phyloP scores from a whole-genome alignment of 2,797 vertebrate species.

The Prionace glauca region DNA sequence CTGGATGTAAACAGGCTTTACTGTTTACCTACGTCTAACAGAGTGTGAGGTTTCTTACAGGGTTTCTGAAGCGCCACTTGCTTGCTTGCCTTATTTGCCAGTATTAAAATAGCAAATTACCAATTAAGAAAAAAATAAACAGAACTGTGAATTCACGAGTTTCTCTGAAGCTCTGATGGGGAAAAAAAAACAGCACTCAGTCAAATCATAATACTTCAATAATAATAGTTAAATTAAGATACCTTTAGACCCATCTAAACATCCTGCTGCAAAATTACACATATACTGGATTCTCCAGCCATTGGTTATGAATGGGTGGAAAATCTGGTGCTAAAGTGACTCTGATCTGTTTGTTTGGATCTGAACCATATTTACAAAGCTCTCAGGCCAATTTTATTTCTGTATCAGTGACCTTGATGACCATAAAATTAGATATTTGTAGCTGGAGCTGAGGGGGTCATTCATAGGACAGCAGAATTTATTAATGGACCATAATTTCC shows the following conservation, averaged over 20 bases:
- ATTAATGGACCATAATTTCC: too few species aligned
- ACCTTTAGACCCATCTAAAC: not conserved
- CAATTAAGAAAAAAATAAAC: not conserved
- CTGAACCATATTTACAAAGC: not conserved
- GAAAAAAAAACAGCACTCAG: not conserved
- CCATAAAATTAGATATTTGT: not conserved
- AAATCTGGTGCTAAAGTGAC: not conserved
- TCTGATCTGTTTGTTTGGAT: not conserved
- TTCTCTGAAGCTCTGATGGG: not conserved
- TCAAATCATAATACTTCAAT: not conserved
- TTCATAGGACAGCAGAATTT: not conserved
- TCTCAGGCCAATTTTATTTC: not conserved
- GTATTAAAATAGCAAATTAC: not conserved
- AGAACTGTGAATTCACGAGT: not conserved
- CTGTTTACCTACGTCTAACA: not conserved
- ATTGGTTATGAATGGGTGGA: not conserved
- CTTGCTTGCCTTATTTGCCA: not conserved
- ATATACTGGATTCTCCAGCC: not conserved
- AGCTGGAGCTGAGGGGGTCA: not conserved
- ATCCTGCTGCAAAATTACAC: not conserved
- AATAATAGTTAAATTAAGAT: not conserved
- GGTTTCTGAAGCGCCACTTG: not conserved
- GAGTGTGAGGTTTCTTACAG: not conserved
- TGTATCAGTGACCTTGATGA: slow-evolving; percentile 1
- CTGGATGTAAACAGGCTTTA: not conserved